phyloP scores from a whole-genome alignment of 1,140 invertebrate genomes.

The Pseudachorutes palmiensis region DNA sequence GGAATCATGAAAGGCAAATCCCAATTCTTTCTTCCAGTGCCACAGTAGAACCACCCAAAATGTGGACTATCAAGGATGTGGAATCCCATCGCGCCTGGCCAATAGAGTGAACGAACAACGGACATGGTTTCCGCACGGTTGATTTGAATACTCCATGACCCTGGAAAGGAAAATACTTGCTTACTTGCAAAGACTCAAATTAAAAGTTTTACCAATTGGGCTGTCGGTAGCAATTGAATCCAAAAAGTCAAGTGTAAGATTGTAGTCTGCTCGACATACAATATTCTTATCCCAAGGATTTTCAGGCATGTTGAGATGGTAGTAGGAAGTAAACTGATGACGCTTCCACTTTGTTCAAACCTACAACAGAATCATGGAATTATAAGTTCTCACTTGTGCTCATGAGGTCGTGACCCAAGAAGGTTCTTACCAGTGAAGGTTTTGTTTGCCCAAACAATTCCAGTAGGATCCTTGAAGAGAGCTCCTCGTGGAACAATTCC shows the following conservation, averaged over 20 bases:
- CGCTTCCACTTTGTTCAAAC: constrained; percentile 46
- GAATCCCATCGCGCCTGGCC: constrained; percentile 65
- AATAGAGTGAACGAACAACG: constrained; percentile 58
- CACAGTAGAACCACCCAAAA: constrained; percentile 62
- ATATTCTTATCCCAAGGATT: constrained; percentile 61
- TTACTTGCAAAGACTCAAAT: too few relatives aligned
- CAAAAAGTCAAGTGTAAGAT: constrained; percentile 66
- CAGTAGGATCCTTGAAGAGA: constrained; percentile 56
- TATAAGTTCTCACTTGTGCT: too few relatives aligned
- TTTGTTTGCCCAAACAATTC: constrained; percentile 56
- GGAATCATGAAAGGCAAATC: constrained; percentile 61
- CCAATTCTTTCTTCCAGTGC: constrained; percentile 61
- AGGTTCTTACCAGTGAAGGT: constrained; percentile 53
- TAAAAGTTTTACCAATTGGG: constrained; percentile 46
- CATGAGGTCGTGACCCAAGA: too few relatives aligned
- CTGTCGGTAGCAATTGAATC: constrained; percentile 60
- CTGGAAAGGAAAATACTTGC: constrained; percentile 39
- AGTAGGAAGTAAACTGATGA: constrained; percentile 56
- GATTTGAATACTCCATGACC: constrained; percentile 56
- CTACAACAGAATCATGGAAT: constrained; percentile 15
- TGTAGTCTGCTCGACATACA: constrained; percentile 58
- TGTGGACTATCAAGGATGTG: constrained; percentile 57
- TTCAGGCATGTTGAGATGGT: constrained; percentile 56
- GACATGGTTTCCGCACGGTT: constrained; percentile 49
- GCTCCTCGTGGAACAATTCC: constrained; percentile 61